A percentile compares a stretch with the other conserved stretches of the same genome.
Conservation (phyloP, 2,113 vertebrate species). For the Odontesthes bonariensis region DNA sequence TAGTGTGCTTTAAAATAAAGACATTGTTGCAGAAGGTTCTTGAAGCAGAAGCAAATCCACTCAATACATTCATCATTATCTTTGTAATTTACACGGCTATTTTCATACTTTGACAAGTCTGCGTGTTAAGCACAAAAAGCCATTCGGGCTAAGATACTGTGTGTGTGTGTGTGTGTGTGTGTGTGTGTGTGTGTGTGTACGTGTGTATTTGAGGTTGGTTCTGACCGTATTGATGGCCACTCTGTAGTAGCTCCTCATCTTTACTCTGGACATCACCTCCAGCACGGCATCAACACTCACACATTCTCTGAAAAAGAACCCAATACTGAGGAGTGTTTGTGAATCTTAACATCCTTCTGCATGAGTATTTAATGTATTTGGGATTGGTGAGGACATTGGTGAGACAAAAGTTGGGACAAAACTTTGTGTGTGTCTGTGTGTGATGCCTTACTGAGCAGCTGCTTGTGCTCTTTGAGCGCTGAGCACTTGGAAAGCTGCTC, state of each 20-base stretch:
- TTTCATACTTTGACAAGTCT: no score
- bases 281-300: conserved; percentile 80
- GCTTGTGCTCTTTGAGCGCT: conserved; percentile 58
- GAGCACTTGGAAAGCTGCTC: conserved; percentile 93
- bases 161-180: conserved; percentile 2
- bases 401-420: neutral
- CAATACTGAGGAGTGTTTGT: conserved; percentile 3
- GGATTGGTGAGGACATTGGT: no score
- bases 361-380: no score
- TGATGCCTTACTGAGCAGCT: conserved; percentile 42
- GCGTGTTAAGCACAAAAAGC: no score
- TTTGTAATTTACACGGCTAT: neutral
- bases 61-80: no score
- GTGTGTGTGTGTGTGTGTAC: conserved; percentile 1
- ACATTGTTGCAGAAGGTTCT: no score
- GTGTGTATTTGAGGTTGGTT: neutral
- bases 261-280: conserved; percentile 84
- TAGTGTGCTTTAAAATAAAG: no score
- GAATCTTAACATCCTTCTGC: no score
- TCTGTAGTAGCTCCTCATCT: conserved; percentile 86
- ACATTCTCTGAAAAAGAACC: conserved; percentile 65
- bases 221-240: conserved; percentile 84
- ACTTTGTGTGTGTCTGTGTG: neutral
- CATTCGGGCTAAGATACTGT: neutral
- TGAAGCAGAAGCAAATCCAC: no score